Conservation (phyloP, 92 coral and sea anemone genomes). For the Actinernus sp. region DNA sequence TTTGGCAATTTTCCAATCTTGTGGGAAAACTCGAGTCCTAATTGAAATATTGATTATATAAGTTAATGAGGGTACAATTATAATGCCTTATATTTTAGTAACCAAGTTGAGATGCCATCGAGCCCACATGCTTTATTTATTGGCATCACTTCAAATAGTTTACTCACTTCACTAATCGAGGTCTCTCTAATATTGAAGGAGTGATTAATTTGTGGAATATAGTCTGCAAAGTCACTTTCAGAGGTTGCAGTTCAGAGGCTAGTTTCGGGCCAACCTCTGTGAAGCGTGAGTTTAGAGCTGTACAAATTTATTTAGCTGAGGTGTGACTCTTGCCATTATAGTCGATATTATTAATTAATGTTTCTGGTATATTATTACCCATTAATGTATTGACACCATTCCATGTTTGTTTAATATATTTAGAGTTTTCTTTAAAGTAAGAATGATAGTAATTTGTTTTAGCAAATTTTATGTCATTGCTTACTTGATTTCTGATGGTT, state of each 20-base stretch:
- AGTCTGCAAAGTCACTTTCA: neutral
- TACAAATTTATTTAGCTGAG: constrained; percentile 15
- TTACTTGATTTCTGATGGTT: neutral
- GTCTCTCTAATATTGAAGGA: constrained; percentile 8
- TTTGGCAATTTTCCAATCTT: neutral
- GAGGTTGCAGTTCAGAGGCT: constrained; percentile 34
- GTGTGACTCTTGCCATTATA: constrained; percentile 8
- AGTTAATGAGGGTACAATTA: neutral
- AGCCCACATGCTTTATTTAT: constrained; percentile 14
- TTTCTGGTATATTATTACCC: constrained; percentile 3
- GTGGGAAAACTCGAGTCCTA: neutral
- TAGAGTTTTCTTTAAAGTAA: neutral
- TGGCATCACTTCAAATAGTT: constrained; percentile 4
- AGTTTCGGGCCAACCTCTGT: constrained; percentile 42
- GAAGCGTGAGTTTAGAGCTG: constrained; percentile 29
- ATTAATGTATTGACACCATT: constrained; percentile 12
- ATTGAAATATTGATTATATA: neutral
- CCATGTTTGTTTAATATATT: neutral
- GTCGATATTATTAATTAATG: constrained; percentile 16
- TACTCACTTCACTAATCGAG: too few species aligned
- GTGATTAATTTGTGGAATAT: neutral
- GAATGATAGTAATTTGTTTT: neutral
- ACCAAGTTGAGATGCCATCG: constrained; percentile 5
- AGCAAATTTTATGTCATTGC: neutral
- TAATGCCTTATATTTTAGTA: neutral